These are phyloP conservation scores for Amphilophus citrinellus DNA, from an alignment of 2,113 vertebrate species.

Conservation along the genomic window DNA sequence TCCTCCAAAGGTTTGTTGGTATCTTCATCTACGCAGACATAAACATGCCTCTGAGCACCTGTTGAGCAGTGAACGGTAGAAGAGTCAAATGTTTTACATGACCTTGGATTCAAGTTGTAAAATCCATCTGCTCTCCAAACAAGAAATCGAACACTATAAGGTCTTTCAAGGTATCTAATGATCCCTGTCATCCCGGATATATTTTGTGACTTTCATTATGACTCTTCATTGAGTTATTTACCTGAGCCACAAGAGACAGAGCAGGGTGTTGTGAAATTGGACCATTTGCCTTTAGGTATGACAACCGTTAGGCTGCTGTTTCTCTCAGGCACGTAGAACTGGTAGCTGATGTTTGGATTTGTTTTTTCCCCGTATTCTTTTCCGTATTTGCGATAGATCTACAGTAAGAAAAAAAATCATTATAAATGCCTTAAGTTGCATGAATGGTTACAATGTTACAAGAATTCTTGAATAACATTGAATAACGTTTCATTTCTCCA, in stretches of 20 bases:
- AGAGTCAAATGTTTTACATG: not conserved
- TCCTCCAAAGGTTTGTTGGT: constrained; percentile 72
- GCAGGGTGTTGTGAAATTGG: constrained; percentile 77
- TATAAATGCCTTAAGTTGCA: not conserved
- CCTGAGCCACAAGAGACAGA: constrained; percentile 92
- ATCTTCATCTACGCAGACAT: constrained; percentile 82
- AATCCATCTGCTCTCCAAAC: not conserved
- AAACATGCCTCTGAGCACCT: constrained; percentile 81
- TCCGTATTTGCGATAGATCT: constrained; percentile 92
- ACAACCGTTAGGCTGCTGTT: constrained; percentile 28
- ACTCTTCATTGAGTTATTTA: constrained; percentile 48
- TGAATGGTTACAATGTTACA: not conserved
- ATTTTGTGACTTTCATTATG: not conserved
- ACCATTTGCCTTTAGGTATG: constrained; percentile 78
- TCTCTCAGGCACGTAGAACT: constrained; percentile 82
- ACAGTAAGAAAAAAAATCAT: not conserved
- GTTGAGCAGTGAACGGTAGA: not conserved
- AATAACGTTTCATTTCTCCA: not conserved
- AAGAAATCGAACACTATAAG: not conserved
- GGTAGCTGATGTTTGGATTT: constrained; percentile 89
- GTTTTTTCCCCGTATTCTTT: constrained; percentile 87
- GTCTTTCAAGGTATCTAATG: constrained; percentile 3
- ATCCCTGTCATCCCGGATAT: not conserved
- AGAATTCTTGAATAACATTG: not conserved
- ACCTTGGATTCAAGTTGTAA: not conserved